Conservation (phyloP, 1,140 invertebrate species). For the Callitettix versicolor region DNA sequence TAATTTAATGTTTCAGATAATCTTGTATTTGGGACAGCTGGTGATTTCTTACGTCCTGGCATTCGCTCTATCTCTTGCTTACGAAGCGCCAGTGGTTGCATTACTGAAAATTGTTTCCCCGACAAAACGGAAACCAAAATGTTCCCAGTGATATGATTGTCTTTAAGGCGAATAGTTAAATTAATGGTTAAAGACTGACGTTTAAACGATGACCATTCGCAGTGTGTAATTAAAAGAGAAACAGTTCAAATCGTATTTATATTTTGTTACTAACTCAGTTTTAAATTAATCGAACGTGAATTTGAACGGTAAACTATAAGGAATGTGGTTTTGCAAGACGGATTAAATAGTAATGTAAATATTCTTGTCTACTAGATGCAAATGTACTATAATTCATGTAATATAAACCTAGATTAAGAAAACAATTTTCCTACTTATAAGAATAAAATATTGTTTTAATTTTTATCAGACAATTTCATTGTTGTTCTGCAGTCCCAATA, state of each 20-base stretch:
- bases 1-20: conserved; percentile 35
- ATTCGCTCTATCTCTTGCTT: conserved; percentile 64
- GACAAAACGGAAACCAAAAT: conserved; percentile 37
- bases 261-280: too few species aligned
- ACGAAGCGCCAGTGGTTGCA: conserved; percentile 72
- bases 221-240: background rate
- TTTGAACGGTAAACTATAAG: too few species aligned
- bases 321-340: too few species aligned
- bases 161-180: conserved; percentile 16
- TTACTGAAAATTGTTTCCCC: conserved; percentile 72
- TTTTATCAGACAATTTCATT: too few species aligned
- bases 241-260: background rate
- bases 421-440: background rate
- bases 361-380: background rate
- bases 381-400: background rate
- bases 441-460: background rate
- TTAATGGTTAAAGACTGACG: conserved; percentile 1
- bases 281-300: too few species aligned
- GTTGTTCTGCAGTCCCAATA: too few species aligned
- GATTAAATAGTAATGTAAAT: too few species aligned
- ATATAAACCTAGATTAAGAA: background rate
- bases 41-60: conserved; percentile 64
- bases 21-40: conserved; percentile 58
- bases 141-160: conserved; percentile 27
- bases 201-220: background rate